Evolutionary conservation across 1,140 invertebrate genomes (phyloP).

Genomic region (Triops longicaudatus): DNA sequence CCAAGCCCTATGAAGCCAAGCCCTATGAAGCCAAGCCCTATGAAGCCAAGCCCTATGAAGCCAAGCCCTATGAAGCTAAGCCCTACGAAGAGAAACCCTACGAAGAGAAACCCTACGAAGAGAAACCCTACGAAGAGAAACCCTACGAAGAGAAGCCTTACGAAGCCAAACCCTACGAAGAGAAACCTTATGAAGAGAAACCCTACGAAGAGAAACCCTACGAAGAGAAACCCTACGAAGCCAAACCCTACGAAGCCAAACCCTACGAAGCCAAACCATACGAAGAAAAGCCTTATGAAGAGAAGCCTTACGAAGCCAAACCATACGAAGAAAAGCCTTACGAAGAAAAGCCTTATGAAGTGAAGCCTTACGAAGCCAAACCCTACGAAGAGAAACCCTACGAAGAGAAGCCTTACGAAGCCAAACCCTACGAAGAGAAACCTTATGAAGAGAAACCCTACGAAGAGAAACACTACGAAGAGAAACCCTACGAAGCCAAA

Average conservation of each 20-base stretch:
- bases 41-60: no score
- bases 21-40: no score
- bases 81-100: no score
- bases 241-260: not conserved
- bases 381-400: not conserved
- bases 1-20: no score
- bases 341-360: not conserved
- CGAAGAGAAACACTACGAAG: not conserved
- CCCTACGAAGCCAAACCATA: not conserved
- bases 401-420: not conserved
- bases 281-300: not conserved
- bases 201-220: no score
- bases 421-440: not conserved
- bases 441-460: not conserved
- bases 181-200: no score
- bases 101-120: no score
- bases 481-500: no score
- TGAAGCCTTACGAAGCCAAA: not conserved
- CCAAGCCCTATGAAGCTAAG: no score
- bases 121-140: no score
- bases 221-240: not conserved
- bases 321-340: not conserved
- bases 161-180: no score
- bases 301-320: not conserved
- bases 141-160: no score